Conservation (phyloP, 2,113 vertebrate species). For the Semnornis frantzii region DNA sequence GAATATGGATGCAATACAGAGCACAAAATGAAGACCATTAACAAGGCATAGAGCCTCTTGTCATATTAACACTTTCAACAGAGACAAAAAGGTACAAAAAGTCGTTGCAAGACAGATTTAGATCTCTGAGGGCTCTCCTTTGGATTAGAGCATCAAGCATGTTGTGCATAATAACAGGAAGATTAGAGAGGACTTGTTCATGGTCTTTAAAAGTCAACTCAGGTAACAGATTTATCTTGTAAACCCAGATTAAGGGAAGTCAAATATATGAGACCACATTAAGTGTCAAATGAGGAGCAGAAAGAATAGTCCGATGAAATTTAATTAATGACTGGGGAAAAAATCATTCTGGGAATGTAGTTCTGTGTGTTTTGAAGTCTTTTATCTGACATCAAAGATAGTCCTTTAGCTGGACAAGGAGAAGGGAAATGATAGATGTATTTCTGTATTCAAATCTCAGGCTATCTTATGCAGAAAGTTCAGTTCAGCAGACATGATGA, state of each 20-base stretch:
- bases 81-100: neutral
- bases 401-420: neutral
- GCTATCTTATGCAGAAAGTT: neutral
- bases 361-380: neutral
- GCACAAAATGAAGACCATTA: neutral
- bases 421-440: neutral
- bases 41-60: neutral
- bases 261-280: neutral
- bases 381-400: neutral
- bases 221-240: neutral
- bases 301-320: neutral
- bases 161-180: neutral
- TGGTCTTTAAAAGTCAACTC: neutral
- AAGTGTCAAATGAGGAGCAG: neutral
- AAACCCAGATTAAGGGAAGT: neutral
- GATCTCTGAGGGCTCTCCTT: neutral
- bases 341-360: neutral
- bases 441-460: neutral
- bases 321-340: neutral
- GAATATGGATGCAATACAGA: neutral
- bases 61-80: neutral
- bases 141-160: neutral
- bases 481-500: neutral
- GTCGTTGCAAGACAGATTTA: neutral
- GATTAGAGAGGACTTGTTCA: neutral